Conservation (phyloP, 2,888 invertebrate genomes). For the Andrena hattorfiana region DNA sequence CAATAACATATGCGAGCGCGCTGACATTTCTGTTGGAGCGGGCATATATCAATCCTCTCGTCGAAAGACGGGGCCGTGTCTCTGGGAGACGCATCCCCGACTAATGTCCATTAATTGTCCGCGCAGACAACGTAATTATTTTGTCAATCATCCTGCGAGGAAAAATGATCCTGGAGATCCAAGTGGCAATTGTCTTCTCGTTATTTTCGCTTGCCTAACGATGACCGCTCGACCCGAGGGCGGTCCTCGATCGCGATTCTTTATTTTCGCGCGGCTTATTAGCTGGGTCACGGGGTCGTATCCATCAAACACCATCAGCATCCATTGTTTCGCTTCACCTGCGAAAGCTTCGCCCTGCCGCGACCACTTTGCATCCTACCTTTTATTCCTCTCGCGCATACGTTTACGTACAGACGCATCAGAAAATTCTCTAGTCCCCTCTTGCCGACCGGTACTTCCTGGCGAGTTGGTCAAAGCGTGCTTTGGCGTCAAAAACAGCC, state of each 20-base stretch:
- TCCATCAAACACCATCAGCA: conserved; percentile 77
- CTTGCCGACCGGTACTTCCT: background rate
- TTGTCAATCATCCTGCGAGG: conserved; percentile 61
- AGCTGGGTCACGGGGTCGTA: conserved; percentile 75
- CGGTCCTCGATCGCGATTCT: conserved; percentile 56
- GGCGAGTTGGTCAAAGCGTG: background rate
- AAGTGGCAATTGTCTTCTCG: conserved; percentile 59
- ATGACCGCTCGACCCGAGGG: conserved; percentile 41
- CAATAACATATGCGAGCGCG: background rate
- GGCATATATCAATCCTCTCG: conserved; percentile 46
- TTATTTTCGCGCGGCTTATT: conserved; percentile 74
- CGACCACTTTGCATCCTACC: conserved; percentile 38
- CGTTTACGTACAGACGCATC: conserved; percentile 53
- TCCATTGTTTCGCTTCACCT: conserved; percentile 75
- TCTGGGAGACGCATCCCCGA: conserved; percentile 8
- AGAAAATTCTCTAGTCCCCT: conserved; percentile 48
- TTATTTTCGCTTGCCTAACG: conserved; percentile 47
- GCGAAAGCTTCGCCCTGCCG: conserved; percentile 47
- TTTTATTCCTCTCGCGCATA: conserved; percentile 48
- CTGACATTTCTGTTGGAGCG: conserved; percentile 37
- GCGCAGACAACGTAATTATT: conserved; percentile 67
- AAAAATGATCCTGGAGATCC: conserved; percentile 44
- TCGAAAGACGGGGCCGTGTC: conserved; percentile 6
- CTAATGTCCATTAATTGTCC: conserved; percentile 60
- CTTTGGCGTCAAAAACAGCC: too few species aligned